phyloP scores from a whole-genome alignment of 2,888 invertebrate species.

The Trypoxylon attenuatum region DNA sequence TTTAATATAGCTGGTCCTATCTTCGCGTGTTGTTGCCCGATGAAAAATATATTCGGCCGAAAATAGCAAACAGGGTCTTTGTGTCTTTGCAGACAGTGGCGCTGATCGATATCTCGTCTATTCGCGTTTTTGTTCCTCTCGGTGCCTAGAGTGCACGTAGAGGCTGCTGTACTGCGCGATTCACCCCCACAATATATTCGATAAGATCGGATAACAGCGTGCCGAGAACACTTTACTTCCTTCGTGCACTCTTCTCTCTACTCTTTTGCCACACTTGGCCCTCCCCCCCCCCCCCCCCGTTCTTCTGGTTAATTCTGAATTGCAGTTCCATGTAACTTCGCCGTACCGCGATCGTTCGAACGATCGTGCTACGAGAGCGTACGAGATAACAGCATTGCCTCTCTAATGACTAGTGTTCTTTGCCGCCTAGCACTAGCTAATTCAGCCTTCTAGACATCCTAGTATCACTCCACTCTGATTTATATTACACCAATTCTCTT shows the following conservation, averaged over 20 bases:
- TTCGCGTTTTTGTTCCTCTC: conserved; percentile 14
- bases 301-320: neutral
- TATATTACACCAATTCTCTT: too few relatives aligned
- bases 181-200: conserved; percentile 26
- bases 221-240: conserved; percentile 13
- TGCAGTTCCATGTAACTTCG: conserved; percentile 1
- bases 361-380: neutral
- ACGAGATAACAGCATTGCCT: neutral
- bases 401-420: neutral
- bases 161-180: conserved; percentile 13
- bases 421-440: too few relatives aligned
- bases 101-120: conserved; percentile 32
- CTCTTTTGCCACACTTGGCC: neutral
- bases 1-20: too few relatives aligned
- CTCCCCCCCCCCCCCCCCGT: neutral
- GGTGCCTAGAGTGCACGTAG: conserved; percentile 3
- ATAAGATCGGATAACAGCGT: conserved; percentile 26
- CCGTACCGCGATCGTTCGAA: too few relatives aligned
- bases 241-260: conserved; percentile 1
- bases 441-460: too few relatives aligned
- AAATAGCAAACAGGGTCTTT: neutral
- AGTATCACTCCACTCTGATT: too few relatives aligned
- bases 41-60: conserved; percentile 4
- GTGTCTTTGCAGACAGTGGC: neutral
- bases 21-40: too few relatives aligned